Evolutionary conservation across 1,140 invertebrate species (phyloP), one percentile per base, ranked within the genome.

Genomic region (Xylocopa sonorina): DNA sequence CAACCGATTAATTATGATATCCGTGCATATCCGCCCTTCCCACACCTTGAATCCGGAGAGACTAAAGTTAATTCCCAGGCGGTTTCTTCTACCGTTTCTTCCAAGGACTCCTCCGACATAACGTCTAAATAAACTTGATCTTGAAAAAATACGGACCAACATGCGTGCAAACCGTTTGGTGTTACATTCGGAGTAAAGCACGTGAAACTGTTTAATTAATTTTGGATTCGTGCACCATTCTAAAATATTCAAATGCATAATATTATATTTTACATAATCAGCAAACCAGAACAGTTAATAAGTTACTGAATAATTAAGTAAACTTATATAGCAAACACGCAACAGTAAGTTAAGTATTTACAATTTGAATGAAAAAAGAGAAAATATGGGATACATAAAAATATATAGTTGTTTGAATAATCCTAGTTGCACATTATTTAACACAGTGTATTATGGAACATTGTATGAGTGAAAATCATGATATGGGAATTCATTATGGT

Each of bases 41-140:
- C 60, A 78, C 46, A 72, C 21, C 29, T 1, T 46, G 64, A 50
- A 46, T 18, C 53, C 51, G 64, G 71, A 50, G 79, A 75, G 78
- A 62, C 60, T 48, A 48, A 55, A 69, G 50, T 50, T 32, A 67
- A 77, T 84, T 87, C 85, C 73, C 80, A 87, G 66, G 73, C 78
- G 55, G 76, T 78, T 75, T 81, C 64, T 78, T 72, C 66, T 66
- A 29, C 58, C 64, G 69, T 77, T 60, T 78, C 21, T 29, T 80
- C 41, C 34, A 79, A 51, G 43, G n/a, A 55, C 24, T 68, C 58
- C 64, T 69, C 41, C 14, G 0, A 0, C 48, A 14, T 68, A 62
- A 87, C 80, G 63, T 77, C 57, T 75, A 80, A 87, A 77, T 67
- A 74, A 81, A 80, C 84, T 87, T 86, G 82, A 87, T 86, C 86